Percentiles rank a stretch among this genome's conserved stretches.
phyloP scores from a whole-genome alignment of 2,797 vertebrate species.

The Malurus splendens region DNA sequence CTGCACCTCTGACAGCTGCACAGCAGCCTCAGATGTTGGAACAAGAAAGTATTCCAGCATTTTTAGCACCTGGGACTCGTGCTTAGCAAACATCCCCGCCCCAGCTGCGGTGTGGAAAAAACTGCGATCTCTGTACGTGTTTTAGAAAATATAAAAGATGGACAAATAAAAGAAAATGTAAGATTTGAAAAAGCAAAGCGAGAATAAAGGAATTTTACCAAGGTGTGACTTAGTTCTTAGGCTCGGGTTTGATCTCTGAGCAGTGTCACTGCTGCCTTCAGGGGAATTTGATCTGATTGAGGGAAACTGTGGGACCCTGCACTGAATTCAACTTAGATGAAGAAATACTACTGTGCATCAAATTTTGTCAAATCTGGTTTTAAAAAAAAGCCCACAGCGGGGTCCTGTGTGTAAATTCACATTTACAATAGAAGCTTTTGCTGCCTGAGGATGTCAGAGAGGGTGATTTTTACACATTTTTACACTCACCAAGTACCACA shows the following conservation, averaged over 20 bases:
- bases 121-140: background rate
- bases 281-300: background rate
- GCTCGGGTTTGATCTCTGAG: background rate
- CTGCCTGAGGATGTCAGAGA: background rate
- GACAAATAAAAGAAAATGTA: background rate
- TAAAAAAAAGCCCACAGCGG: rapidly evolving
- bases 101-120: background rate
- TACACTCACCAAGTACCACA: background rate
- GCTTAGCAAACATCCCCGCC: background rate
- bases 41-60: background rate
- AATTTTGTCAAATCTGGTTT: background rate
- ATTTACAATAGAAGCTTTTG: background rate
- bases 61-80: background rate
- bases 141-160: background rate
- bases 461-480: background rate
- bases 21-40: background rate
- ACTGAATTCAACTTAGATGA: background rate
- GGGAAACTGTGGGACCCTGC: background rate
- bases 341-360: background rate
- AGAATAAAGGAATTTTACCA: background rate
- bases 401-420: background rate
- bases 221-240: background rate
- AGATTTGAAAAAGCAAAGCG: background rate
- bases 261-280: background rate
- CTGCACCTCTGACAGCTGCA: background rate